Evolutionary conservation across 2,797 vertebrate species (phyloP).

Genomic region (Pristis pectinata): DNA sequence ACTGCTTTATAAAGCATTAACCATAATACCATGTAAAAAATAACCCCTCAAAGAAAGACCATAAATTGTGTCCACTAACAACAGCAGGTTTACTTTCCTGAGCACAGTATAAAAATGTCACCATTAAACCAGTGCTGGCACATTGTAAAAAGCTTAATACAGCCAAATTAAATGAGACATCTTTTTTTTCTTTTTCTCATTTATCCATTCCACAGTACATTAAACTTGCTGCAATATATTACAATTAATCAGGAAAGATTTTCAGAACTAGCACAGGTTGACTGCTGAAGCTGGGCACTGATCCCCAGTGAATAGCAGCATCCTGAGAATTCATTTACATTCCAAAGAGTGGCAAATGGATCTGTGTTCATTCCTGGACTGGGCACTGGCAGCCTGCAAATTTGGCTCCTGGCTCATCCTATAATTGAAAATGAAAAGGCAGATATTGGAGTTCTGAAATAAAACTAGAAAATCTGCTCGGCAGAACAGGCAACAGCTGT

Average conservation of each 20-base stretch:
- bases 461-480: background rate
- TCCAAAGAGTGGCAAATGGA: background rate
- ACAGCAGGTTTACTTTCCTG: constrained; percentile 8
- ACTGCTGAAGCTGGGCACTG: background rate
- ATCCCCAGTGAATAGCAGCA: background rate
- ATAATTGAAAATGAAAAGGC: background rate
- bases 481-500: background rate
- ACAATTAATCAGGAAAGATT: constrained; percentile 8
- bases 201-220: background rate
- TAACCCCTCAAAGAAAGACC: background rate
- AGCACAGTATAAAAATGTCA: background rate
- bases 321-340: background rate
- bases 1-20: background rate
- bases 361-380: background rate
- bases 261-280: background rate
- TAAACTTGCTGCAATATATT: constrained; percentile 20
- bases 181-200: constrained; percentile 15
- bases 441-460: background rate
- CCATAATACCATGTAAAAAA: background rate
- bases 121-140: background rate
- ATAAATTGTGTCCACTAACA: constrained; percentile 6
- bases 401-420: background rate
- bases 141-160: background rate
- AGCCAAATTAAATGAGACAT: constrained; percentile 32
- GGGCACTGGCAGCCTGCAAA: background rate